phyloP scores from a whole-genome alignment of 1,140 invertebrate species.

The Caligus rogercresseyi region DNA sequence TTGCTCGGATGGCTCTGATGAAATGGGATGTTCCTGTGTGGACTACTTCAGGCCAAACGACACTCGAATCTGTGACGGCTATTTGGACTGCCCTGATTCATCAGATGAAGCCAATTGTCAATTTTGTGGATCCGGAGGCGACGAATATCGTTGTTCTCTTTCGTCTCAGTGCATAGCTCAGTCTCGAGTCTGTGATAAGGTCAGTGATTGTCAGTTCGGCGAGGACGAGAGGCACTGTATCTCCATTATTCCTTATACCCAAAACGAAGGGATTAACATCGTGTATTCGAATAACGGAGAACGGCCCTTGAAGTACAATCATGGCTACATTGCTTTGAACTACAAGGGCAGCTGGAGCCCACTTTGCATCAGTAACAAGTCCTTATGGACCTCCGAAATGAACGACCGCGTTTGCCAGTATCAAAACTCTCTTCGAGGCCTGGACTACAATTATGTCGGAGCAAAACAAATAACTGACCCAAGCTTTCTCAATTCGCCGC shows the following conservation, averaged over 20 bases:
- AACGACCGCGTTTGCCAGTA: background rate
- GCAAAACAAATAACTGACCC: background rate
- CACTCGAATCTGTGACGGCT: background rate
- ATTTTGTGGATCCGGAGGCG: background rate
- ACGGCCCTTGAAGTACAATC: background rate
- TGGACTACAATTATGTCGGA: background rate
- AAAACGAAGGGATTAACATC: slow-evolving; percentile 1
- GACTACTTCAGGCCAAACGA: slow-evolving; percentile 24
- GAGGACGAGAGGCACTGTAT: slow-evolving; percentile 9
- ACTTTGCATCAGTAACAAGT: background rate
- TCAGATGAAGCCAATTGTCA: slow-evolving; percentile 3
- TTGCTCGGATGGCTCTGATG: slow-evolving; percentile 50
- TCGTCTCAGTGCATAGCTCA: background rate
- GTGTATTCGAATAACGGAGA: background rate
- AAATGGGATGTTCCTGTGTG: slow-evolving; percentile 51
- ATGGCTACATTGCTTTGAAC: slow-evolving; percentile 2
- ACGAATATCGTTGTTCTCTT: slow-evolving; percentile 1
- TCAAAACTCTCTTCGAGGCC: background rate
- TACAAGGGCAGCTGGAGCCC: background rate
- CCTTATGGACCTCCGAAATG: background rate
- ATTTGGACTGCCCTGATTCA: slow-evolving; percentile 1
- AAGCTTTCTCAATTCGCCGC: background rate
- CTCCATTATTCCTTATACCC: background rate
- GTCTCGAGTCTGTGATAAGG: slow-evolving; percentile 3
- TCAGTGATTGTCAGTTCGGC: background rate